Base-by-base conservation (phyloP, 2,113 vertebrate genomes). In the Ptilonorhynchus violaceus region DNA sequence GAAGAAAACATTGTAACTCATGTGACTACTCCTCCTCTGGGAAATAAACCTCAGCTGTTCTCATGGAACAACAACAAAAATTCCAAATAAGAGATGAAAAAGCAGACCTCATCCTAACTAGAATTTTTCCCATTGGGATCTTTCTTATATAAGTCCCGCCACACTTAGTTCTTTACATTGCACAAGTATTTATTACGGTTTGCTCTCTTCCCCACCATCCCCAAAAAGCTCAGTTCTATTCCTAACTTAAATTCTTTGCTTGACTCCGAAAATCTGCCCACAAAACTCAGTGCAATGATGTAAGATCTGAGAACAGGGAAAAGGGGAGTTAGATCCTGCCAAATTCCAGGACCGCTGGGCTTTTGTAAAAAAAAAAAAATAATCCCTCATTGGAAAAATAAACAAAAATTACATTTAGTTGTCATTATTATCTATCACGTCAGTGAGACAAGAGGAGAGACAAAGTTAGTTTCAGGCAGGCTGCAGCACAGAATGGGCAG, bases 31-130 rank as follows among this genome's bases (percentile, higher is more conserved):
- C 11, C 47, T 60, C 68, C 77, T 30, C 47, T 79, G 49, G 81
- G 81, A 88, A 89, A 91, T 52, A 89, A 81, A 85, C 50, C 11
- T 14, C 92, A 95, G 85, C 82, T 92, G 44, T 56, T 94, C 47
- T 70, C 49, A 82, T 9, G 7, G 18, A 56, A 60, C 10, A 25
- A 50, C 49, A 88, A 79, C 63, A 84, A 53, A 86, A 94, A 74
- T 27, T 70, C 84, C 59, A 92, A 67, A 2, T 20, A 59, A 68
- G 39, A 67, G 62, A 83, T 15, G 31, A 72, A 60, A 78, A 88
- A 68, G n/a, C 7, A 52, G 85, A 85, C 70, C 60, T 93, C 5
- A 0, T 50, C 66, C 84, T 82, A 94, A 50, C 18, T 8, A 66
- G 35, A 69, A 41, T 35, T 60, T 13, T 84, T 24, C 35, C 58